Evolutionary conservation across 2,797 vertebrate species (phyloP).

Genomic region (Poeciliopsis presidionis): DNA sequence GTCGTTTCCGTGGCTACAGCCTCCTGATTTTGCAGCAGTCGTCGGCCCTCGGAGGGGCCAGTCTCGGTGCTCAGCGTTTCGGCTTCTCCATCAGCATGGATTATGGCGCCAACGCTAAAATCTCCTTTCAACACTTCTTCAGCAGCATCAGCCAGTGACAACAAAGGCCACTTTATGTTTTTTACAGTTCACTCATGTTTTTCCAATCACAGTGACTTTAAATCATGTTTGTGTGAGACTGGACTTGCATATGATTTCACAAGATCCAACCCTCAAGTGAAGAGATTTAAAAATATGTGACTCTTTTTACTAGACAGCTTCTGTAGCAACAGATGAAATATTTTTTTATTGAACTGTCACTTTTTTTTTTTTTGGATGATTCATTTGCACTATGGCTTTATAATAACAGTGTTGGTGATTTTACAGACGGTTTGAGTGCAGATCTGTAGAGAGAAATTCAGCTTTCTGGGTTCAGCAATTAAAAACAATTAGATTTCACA

Average conservation of each 20-base stretch:
- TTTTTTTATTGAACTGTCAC: background rate
- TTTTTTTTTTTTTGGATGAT: slow-evolving; percentile 12
- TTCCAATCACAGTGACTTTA: background rate
- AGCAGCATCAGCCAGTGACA: slow-evolving; percentile 59
- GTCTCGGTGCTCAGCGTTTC: slow-evolving; percentile 80
- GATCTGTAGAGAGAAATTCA: background rate
- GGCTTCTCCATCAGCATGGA: slow-evolving; percentile 80
- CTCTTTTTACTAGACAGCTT: background rate
- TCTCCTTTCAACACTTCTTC: slow-evolving; percentile 87
- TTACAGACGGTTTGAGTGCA: background rate
- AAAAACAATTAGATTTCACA: background rate
- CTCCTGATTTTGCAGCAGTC: slow-evolving; percentile 84
- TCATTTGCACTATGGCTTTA: slow-evolving; percentile 25
- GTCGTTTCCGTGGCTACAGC: slow-evolving; percentile 83
- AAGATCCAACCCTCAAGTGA: background rate
- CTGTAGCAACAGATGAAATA: background rate
- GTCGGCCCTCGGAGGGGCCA: slow-evolving; percentile 88
- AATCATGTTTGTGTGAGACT: slow-evolving; percentile 3
- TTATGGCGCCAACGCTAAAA: slow-evolving; percentile 74
- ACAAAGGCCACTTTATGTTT: background rate
- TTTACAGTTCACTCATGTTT: background rate
- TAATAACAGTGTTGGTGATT: slow-evolving; percentile 23
- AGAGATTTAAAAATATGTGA: background rate
- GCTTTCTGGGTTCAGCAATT: background rate
- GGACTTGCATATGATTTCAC: slow-evolving; percentile 3